Evolutionary conservation across 2,113 vertebrate genomes (phyloP), one percentile per base, ranked within the genome.

Genomic region (Channa argus): DNA sequence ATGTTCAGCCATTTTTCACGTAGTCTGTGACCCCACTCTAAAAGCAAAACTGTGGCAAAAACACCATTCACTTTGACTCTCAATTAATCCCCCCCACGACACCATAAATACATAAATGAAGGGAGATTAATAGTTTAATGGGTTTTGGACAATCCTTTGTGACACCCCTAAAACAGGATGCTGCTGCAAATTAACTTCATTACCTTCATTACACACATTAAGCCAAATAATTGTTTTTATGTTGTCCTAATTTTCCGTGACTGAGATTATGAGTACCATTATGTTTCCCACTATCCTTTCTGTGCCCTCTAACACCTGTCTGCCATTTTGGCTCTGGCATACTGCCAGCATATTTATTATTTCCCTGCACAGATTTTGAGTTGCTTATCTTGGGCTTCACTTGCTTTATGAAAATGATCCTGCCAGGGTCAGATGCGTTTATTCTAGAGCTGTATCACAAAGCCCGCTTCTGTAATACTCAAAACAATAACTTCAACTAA

Each of bases 291-390:
- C 64, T 69, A 68, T 84, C 81, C 79, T 84, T 71, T 87, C 49
- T 37, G 61, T 89, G 79, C 85, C 91, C 90, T 89, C 81, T 71
- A 86, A 90, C 89, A 94, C 92, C 92, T 91, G 91, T 82, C 79
- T 79, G 67, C 65, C 82, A 90, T 92, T 91, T 86, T 51, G 51
- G 71, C 54, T 83, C 61, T 92, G 91, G 89, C 81, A 8, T 12
- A 13, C 9, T 43, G 85, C 91, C 92, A 90, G 71, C 10, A 3
- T 51, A 68, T 85, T 89, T 81, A 90, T 91, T 86, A 83, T 92
- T 86, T 81, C 70, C 82, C 75, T 63, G 77, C 47, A 52, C 34
- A 67, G 78, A 83, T 70, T 90, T 79, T 79, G 78, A 56, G 49
- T 83, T 66, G 85, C 71, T 79, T 73, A 71, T 91, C 72, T 81